Evolutionary conservation across 2,888 invertebrate species (phyloP), one percentile per base, ranked within the genome.

Genomic region (Willowsia nigromaculata): DNA sequence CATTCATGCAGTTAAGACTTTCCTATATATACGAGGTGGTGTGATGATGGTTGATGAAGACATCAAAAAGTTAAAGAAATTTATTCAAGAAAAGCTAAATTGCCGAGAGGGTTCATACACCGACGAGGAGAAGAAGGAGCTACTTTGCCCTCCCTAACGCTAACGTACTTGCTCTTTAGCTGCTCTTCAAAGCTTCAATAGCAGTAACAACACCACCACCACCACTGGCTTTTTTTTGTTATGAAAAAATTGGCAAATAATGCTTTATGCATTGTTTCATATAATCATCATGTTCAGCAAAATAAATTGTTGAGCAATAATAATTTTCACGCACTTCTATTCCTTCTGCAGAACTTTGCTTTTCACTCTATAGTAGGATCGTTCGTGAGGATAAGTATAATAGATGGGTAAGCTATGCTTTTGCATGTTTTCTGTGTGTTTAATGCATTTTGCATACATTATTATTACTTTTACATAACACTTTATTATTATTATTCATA

Each of bases 291-390:
- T 81, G 81, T 59, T 68, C 56, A 43, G 68, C 43, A 40, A 81
- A 86, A 86, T 86, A 86, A 86, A 86, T 86, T 71, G 86, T 71
- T 86, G 68, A 86, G 81, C 71, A 86, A 30, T 65, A 82, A 82
- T 82, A 82, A 86, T 86, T 86, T 86, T 78, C 86, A 86, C 86
- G 86, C 86, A 86, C 86, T 86, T 80, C 33, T 62, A 78, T 85
- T 59, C 62, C 13, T 53, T 27, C 22, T 59, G 81, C 47, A 37
- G 25, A n/a, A 37, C 27, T 15, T 43, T n/a, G 40, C 7, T 40
- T 40, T 71, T 71, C 71, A 71, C 71, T 43, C 71, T 9, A n/a
- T n/a, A n/a, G n/a, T n/a, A n/a, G n/a, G n/a, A n/a, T 40, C 18
- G 30, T 62, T 76, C 50, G 53, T 50, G 53, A 53, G 33, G 40